These are phyloP conservation scores for Gortyna flavago DNA, from an alignment of 2,888 invertebrate species.

Conservation along the genomic window DNA sequence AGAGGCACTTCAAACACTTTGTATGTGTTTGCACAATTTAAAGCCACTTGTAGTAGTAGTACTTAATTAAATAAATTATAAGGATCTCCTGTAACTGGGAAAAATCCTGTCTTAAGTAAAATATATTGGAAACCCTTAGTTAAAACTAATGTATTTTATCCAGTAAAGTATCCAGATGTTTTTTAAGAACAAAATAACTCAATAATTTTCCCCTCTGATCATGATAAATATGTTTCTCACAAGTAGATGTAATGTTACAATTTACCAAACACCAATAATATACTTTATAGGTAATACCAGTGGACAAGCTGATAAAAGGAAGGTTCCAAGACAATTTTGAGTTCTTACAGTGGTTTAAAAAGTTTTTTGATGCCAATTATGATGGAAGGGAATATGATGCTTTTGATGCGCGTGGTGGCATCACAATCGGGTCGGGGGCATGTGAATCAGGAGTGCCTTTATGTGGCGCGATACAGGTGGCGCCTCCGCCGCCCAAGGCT, in stretches of 20 bases:
- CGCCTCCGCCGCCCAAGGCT: conserved; percentile 71
- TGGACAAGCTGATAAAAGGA: conserved; percentile 99
- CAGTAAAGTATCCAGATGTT: neutral
- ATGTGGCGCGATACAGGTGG: conserved; percentile 72
- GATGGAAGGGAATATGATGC: conserved; percentile 99
- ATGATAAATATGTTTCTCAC: neutral
- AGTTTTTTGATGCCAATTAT: conserved; percentile 99
- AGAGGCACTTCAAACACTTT: conserved; percentile 39
- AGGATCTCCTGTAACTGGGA: neutral
- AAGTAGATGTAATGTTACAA: conserved; percentile 20
- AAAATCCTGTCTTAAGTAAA: neutral
- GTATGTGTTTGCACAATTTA: conserved; percentile 46
- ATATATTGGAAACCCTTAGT: neutral
- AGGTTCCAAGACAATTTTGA: conserved; percentile 99
- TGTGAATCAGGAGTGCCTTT: conserved; percentile 88
- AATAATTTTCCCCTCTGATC: conserved; percentile 4
- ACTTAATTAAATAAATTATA: neutral
- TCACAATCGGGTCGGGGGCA: conserved; percentile 93
- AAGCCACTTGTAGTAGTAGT: conserved; percentile 14
- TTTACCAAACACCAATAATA: conserved; percentile 39
- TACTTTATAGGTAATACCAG: conserved; percentile 97
- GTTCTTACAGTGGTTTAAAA: conserved; percentile 99
- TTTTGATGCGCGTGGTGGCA: conserved; percentile 95
- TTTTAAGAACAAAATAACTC: neutral
- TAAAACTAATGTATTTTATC: neutral